These are phyloP conservation scores for Anabacerthia variegaticeps DNA, from an alignment of 2,797 vertebrate species.

Conservation along the genomic window DNA sequence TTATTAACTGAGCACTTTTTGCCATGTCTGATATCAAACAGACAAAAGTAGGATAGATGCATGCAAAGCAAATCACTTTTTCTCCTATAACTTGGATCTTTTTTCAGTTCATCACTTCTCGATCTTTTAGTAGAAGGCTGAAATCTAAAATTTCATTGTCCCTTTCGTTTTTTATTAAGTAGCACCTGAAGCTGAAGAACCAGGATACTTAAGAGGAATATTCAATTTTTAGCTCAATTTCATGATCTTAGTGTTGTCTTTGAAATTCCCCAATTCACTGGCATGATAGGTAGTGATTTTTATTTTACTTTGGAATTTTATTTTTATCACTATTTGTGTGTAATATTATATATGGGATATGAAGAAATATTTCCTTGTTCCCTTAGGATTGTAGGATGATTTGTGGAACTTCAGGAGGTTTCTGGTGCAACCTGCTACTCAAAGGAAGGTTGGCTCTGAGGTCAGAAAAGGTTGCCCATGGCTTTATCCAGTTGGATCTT, in stretches of 20 bases:
- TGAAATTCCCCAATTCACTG: background rate
- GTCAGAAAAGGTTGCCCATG: background rate
- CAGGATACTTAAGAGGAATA: background rate
- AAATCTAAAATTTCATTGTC: background rate
- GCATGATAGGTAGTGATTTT: background rate
- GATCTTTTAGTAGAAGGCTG: background rate
- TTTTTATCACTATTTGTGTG: background rate
- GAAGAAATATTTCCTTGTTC: background rate
- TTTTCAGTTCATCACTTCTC: background rate
- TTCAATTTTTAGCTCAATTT: background rate
- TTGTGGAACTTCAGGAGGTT: background rate
- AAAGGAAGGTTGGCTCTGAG: background rate
- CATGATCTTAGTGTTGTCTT: background rate
- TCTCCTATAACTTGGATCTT: background rate
- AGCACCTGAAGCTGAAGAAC: background rate
- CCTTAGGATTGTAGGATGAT: background rate
- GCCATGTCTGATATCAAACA: background rate
- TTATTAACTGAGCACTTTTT: accelerated
- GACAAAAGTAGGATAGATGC: background rate
- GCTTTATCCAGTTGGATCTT: background rate
- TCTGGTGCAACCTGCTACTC: background rate
- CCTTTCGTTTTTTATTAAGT: background rate
- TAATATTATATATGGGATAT: background rate
- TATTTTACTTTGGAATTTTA: background rate
- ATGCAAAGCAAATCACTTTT: background rate